Base-by-base conservation (phyloP, 1,140 invertebrate species). In the Sarcophaga peregrina region DNA sequence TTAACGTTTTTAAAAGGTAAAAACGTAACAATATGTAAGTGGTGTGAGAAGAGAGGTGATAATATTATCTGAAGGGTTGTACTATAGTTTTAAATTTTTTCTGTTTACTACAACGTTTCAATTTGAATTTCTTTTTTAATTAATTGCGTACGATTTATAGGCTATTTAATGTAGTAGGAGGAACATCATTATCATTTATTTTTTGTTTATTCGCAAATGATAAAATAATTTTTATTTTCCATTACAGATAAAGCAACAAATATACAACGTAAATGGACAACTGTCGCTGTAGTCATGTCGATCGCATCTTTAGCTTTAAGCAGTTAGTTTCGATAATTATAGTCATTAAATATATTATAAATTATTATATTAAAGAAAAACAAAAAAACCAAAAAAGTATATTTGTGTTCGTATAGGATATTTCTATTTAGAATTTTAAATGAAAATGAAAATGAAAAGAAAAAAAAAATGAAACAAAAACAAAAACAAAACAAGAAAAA, bases 211-310 rank as follows among this genome's bases (percentile, higher is more conserved):
- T 72, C 3, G 20, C 37, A 8, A 25, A 20, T 25, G 20, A 5
- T 20, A 4, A 10, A 20, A 25, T 72, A 68, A 68, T 72, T 20
- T 72, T 48, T 20, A 37, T 6, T 73, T 8, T 75, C 17, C 15
- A 85, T 86, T 8, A 37, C 84, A 90, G 88, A 90, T 89, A 90
- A 89, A 85, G 88, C 88, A 83, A 88, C 88, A 87, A 89, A 88
- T 87, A 90, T 90, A 87, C 88, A 90, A 88, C 88, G 88, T 85
- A 90, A 89, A 83, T 90, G 88, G 88, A 90, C 88, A 85, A 89
- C 88, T 84, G 88, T 90, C 83, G 88, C 88, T 84, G 87, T 90
- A 86, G 88, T 89, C 80, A 90, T 90, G 88, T 90, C 88, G 87
- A 90, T 90, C 80, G 88, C 88, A 87, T 90, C 88, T 85, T 87